These are phyloP conservation scores for Chiridota heheva DNA, from an alignment of 35 echinoderm and acorn worm species.

Conservation along the genomic window DNA sequence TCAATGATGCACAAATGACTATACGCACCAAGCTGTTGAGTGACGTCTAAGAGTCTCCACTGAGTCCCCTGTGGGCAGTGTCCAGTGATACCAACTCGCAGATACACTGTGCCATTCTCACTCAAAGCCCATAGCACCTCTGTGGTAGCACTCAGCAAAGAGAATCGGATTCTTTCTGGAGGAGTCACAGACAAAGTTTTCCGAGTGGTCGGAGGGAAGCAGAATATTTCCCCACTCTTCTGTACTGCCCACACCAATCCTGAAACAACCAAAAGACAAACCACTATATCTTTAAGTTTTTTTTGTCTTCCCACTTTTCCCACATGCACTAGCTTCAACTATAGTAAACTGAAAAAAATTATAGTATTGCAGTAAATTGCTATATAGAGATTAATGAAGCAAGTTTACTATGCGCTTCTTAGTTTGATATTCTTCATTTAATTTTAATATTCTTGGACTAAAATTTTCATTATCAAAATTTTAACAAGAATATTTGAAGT, in stretches of 20 bases:
- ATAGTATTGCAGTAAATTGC: too few relatives aligned
- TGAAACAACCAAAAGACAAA: slow-evolving; percentile 9
- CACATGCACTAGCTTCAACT: too few relatives aligned
- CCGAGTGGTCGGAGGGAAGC: slow-evolving; percentile 75
- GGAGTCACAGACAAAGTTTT: slow-evolving; percentile 75
- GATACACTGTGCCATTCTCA: slow-evolving; percentile 43
- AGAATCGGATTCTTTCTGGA: slow-evolving; percentile 51
- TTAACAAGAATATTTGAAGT: too few relatives aligned
- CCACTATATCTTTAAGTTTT: not conserved
- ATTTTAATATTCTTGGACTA: too few relatives aligned
- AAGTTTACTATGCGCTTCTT: too few relatives aligned
- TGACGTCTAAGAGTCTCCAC: slow-evolving; percentile 82
- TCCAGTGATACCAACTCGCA: slow-evolving; percentile 61
- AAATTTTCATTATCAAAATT: too few relatives aligned
- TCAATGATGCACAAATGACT: too few relatives aligned
- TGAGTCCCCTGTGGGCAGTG: slow-evolving; percentile 62
- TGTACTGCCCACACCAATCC: slow-evolving; percentile 97
- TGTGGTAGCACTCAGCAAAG: slow-evolving; percentile 72
- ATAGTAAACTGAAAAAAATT: too few relatives aligned
- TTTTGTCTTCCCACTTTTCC: too few relatives aligned
- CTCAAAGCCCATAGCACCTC: slow-evolving; percentile 77
- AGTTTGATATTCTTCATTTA: too few relatives aligned
- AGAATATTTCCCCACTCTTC: slow-evolving; percentile 84
- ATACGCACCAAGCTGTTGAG: too few relatives aligned
- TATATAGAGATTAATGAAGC: too few relatives aligned